phyloP scores from a whole-genome alignment of 2,797 vertebrate species.

The Squalus acanthias region DNA sequence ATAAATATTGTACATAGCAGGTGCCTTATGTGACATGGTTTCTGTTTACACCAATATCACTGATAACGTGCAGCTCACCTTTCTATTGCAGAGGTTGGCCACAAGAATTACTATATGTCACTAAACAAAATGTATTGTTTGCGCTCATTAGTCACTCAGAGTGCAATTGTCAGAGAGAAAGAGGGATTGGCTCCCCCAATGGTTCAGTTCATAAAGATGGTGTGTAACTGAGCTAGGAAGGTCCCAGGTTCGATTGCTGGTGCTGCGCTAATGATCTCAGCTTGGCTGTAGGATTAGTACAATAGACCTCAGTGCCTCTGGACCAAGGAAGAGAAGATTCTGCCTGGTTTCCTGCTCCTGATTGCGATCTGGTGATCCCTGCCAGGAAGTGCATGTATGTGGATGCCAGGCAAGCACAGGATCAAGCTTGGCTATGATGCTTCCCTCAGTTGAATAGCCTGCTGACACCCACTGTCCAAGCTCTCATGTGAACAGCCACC shows the following conservation, averaged over 20 bases:
- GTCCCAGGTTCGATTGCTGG: background rate
- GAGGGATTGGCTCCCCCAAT: background rate
- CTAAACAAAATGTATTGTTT: background rate
- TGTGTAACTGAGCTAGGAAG: background rate
- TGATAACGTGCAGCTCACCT: too few species aligned
- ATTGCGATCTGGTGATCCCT: background rate
- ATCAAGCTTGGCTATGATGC: background rate
- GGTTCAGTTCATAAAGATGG: background rate
- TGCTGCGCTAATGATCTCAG: background rate
- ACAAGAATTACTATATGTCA: background rate
- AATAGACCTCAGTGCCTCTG: background rate
- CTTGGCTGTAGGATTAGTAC: background rate
- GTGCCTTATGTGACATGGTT: background rate
- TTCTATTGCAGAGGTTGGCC: background rate
- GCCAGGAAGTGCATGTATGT: background rate
- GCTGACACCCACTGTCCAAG: background rate
- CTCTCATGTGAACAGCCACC: background rate
- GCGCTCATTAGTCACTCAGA: background rate
- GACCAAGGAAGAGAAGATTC: background rate
- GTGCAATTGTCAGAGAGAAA: background rate
- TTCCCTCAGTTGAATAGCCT: background rate
- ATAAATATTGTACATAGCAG: constrained; percentile 8
- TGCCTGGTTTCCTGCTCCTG: background rate
- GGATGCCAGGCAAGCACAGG: background rate
- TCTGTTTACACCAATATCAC: background rate